Conservation (phyloP, 2,888 invertebrate genomes). For the Didymodactylos carnosus region DNA sequence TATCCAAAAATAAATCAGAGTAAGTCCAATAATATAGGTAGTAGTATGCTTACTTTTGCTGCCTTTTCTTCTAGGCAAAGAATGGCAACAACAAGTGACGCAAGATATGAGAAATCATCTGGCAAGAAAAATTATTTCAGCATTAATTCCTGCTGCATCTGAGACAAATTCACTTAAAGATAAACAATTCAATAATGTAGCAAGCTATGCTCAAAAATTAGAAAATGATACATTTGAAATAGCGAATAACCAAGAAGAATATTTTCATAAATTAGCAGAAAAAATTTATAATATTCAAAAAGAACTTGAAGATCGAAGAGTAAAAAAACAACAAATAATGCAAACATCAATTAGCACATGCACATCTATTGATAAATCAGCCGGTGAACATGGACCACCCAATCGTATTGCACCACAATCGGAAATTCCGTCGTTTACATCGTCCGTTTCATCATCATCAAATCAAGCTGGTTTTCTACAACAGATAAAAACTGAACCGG, state of each 20-base stretch:
- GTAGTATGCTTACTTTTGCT: no score
- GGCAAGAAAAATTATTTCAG: conserved; percentile 95
- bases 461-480: no score
- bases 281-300: conserved; percentile 99
- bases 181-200: conserved; percentile 85
- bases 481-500: no score
- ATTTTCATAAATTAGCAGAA: conserved; percentile 90
- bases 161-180: conserved; percentile 88
- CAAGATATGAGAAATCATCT: conserved; percentile 92
- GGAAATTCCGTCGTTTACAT: background rate
- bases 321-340: background rate
- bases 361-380: conserved; percentile 1
- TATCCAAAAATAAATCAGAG: no score
- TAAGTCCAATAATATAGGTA: no score
- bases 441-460: background rate
- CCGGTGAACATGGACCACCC: conserved; percentile 13
- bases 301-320: conserved; percentile 55
- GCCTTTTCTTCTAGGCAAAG: conserved; percentile 44
- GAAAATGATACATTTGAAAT: conserved; percentile 99
- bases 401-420: conserved; percentile 9
- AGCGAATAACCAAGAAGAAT: conserved; percentile 74
- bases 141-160: conserved; percentile 66
- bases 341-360: background rate
- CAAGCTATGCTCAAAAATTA: conserved; percentile 90
- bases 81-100: conserved; percentile 83